A percentile compares a stretch with the other conserved stretches of the same genome.
phyloP scores from a whole-genome alignment of 1,140 invertebrate species.

The Eufriesea mexicana region DNA sequence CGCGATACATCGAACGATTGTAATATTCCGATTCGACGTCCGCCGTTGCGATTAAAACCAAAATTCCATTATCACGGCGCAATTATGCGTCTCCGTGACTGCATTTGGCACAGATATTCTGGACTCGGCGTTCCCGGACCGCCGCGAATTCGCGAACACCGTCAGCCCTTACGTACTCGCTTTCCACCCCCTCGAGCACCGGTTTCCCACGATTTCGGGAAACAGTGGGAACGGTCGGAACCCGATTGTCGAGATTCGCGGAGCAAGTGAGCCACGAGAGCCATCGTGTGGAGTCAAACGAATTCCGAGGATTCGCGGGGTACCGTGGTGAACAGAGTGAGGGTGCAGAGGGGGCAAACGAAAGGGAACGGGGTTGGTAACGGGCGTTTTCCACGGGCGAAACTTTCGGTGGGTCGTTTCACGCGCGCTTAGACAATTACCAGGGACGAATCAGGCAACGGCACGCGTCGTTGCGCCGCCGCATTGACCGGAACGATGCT shows the following conservation, averaged over 20 bases:
- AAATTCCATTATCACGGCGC: neutral
- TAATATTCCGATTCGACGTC: neutral
- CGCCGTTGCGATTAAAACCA: neutral
- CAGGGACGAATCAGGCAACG: slow-evolving; percentile 2
- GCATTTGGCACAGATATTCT: neutral
- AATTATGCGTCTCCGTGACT: neutral
- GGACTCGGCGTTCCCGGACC: no score
- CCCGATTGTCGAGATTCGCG: neutral
- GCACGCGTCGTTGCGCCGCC: slow-evolving; percentile 14
- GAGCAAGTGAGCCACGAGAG: no score
- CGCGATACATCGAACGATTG: neutral
- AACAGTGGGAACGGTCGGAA: no score
- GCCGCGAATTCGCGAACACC: neutral
- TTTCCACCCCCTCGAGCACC: neutral
- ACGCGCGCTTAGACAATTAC: slow-evolving; percentile 46
- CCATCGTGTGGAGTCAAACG: neutral
- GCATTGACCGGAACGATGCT: slow-evolving; percentile 41
- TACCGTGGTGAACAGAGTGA: neutral
- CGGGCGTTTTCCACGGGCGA: slow-evolving; percentile 3
- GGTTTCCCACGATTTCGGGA: neutral
- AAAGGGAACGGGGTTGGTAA: neutral
- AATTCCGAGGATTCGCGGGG: neutral
- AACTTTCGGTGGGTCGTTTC: slow-evolving; percentile 39
- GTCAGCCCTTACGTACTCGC: no score
- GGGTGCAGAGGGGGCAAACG: no score